Conservation (phyloP, 2,888 invertebrate species). For the Oscheius myriophilus region DNA sequence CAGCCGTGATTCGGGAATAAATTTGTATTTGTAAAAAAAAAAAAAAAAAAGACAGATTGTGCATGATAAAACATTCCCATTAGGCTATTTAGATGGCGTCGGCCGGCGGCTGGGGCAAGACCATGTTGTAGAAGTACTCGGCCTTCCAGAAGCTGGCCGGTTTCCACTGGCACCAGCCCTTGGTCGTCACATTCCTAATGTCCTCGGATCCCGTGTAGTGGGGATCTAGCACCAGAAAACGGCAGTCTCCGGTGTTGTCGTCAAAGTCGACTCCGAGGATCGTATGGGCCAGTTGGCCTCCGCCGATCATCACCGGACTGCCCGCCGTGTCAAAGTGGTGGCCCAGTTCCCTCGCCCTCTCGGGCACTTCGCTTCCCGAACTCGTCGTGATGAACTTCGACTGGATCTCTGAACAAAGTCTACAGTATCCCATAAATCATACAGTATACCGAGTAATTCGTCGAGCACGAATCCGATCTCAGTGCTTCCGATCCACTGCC, state of each 20-base stretch:
- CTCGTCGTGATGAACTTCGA: conserved; percentile 85
- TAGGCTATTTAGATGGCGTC: conserved; percentile 41
- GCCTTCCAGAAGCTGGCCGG: conserved; percentile 91
- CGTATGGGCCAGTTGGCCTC: conserved; percentile 96
- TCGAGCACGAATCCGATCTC: conserved; percentile 90
- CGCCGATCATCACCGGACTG: conserved; percentile 98
- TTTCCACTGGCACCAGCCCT: conserved; percentile 90
- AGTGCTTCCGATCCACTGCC: conserved; percentile 96
- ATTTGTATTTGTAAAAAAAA: too few relatives aligned
- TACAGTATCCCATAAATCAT: not conserved
- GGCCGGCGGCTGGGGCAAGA: conserved; percentile 81
- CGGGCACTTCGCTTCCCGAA: conserved; percentile 81
- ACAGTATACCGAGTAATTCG: conserved; percentile 44
- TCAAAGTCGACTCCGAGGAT: conserved; percentile 93
- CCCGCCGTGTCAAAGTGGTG: conserved; percentile 92
- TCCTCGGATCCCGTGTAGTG: conserved; percentile 83
- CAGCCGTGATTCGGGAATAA: too few relatives aligned
- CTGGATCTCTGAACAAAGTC: conserved; percentile 52
- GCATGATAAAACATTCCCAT: not conserved
- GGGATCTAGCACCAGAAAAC: conserved; percentile 95
- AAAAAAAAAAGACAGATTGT: too few relatives aligned
- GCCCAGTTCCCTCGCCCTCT: conserved; percentile 83
- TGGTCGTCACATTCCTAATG: conserved; percentile 49
- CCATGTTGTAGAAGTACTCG: conserved; percentile 91
- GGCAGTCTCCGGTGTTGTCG: conserved; percentile 81